Percentiles rank a stretch among this genome's conserved stretches.
These are phyloP conservation scores for Brachycybe producta DNA, from an alignment of 2,888 invertebrate species.

Conservation along the genomic window DNA sequence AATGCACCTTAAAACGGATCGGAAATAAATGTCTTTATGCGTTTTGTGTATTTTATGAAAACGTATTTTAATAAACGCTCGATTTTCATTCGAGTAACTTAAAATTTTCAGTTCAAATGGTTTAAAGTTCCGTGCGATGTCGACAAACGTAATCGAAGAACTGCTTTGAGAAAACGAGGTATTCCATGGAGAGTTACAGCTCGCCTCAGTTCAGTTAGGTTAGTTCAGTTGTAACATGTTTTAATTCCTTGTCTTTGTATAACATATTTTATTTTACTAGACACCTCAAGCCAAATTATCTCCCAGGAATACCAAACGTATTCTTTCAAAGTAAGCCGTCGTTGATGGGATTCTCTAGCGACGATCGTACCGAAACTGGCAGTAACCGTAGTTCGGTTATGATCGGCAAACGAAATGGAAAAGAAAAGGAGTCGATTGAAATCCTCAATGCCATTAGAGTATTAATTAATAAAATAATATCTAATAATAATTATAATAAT, in stretches of 20 bases:
- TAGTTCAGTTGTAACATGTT: background rate
- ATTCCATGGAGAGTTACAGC: conserved; percentile 14
- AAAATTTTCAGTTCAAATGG: conserved; percentile 10
- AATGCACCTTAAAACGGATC: background rate
- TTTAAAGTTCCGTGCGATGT: background rate
- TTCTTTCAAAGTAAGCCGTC: conserved; percentile 7
- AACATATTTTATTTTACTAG: background rate
- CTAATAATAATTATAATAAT: no score
- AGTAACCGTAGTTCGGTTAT: background rate
- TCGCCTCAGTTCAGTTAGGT: conserved; percentile 7
- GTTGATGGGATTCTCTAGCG: background rate
- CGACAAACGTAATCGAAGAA: background rate
- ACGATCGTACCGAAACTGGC: background rate
- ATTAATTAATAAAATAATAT: no score
- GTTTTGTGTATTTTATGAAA: background rate
- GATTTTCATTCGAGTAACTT: background rate
- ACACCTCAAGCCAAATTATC: background rate
- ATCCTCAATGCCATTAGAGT: background rate
- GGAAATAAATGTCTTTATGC: background rate
- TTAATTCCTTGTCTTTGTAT: background rate
- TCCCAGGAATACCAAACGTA: conserved; percentile 11
- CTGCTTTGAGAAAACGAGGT: conserved; percentile 1
- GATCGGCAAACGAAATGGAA: no score
- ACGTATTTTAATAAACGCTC: no score
- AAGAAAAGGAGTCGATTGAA: no score